Conservation (phyloP, 2,797 vertebrate genomes). For the Aldrovandia affinis region DNA sequence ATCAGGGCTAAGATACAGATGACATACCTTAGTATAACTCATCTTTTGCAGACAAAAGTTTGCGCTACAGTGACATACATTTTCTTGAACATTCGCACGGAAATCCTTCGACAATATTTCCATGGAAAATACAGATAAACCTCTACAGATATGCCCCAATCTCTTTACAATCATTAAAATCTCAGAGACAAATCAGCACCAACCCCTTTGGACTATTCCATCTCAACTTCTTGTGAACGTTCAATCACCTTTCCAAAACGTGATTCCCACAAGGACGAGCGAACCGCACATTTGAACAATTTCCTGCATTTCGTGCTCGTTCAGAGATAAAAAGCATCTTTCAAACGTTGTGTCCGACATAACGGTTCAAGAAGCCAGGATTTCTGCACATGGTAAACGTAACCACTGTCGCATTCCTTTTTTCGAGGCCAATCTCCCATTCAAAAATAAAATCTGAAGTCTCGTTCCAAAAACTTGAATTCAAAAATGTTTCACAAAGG, state of each 20-base stretch:
- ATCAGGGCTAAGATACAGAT: neutral
- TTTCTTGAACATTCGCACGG: too few relatives aligned
- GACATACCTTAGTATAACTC: neutral
- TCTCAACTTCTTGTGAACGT: neutral
- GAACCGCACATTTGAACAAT: neutral
- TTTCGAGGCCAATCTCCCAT: slow-evolving; percentile 59
- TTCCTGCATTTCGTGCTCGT: neutral
- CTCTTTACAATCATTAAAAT: neutral
- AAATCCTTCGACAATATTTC: neutral
- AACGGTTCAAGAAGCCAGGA: neutral
- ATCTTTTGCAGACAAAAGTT: neutral
- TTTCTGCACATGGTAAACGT: neutral
- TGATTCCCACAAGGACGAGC: neutral
- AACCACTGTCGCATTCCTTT: slow-evolving; percentile 38
- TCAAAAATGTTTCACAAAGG: slow-evolving; percentile 67
- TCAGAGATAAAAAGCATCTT: neutral
- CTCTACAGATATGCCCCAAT: neutral
- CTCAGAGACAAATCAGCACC: neutral
- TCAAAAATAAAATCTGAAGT: slow-evolving; percentile 55
- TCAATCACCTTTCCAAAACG: neutral
- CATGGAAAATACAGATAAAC: neutral
- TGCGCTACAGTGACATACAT: too few relatives aligned
- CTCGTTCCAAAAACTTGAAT: slow-evolving; percentile 58
- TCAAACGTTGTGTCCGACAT: neutral
- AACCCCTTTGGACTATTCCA: neutral